A percentile compares a stretch with the other conserved stretches of the same genome.
These are phyloP conservation scores for Lycorma delicatula DNA, from an alignment of 1,140 invertebrate species.

Conservation along the genomic window DNA sequence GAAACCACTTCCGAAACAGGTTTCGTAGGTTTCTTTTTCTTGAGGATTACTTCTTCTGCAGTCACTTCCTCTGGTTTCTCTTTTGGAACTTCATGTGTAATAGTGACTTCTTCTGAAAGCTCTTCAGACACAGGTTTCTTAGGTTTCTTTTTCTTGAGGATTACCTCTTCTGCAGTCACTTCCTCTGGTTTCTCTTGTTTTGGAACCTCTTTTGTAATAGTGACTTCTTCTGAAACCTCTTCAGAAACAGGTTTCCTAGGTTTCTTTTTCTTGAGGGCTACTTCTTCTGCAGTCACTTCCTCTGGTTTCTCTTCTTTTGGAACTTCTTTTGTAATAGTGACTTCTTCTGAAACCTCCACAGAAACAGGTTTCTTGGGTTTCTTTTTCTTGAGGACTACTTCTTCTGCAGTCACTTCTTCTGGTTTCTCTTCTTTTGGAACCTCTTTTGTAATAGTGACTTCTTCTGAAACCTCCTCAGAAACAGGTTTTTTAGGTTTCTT, in stretches of 20 bases:
- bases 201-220: slow-evolving; percentile 37
- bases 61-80: slow-evolving; percentile 28
- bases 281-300: slow-evolving; percentile 29
- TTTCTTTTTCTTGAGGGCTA: slow-evolving; percentile 21
- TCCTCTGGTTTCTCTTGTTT: slow-evolving; percentile 34
- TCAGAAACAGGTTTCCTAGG: slow-evolving; percentile 31
- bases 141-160: slow-evolving; percentile 26
- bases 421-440: slow-evolving; percentile 16
- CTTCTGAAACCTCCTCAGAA: slow-evolving; percentile 22
- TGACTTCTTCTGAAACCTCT: slow-evolving; percentile 41
- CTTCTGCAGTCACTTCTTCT: slow-evolving; percentile 33
- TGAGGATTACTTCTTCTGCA: slow-evolving; percentile 30
- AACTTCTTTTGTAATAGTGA: slow-evolving; percentile 38
- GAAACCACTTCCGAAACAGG: slow-evolving; percentile 36
- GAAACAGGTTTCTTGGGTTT: slow-evolving; percentile 24
- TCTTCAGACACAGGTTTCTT: slow-evolving; percentile 34
- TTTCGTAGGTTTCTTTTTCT: slow-evolving; percentile 36
- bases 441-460: slow-evolving; percentile 25
- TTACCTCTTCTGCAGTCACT: slow-evolving; percentile 13
- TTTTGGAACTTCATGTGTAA: slow-evolving; percentile 32
- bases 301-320: slow-evolving; percentile 30
- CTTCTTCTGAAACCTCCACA: slow-evolving; percentile 37
- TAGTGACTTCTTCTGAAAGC: slow-evolving; percentile 39
- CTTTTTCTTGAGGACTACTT: slow-evolving; percentile 31
- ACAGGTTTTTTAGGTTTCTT: slow-evolving; percentile 21